A percentile compares a stretch with the other conserved stretches of the same genome.
Conservation (phyloP, 1,140 invertebrate genomes). For the Ostrea denselamellosa region DNA sequence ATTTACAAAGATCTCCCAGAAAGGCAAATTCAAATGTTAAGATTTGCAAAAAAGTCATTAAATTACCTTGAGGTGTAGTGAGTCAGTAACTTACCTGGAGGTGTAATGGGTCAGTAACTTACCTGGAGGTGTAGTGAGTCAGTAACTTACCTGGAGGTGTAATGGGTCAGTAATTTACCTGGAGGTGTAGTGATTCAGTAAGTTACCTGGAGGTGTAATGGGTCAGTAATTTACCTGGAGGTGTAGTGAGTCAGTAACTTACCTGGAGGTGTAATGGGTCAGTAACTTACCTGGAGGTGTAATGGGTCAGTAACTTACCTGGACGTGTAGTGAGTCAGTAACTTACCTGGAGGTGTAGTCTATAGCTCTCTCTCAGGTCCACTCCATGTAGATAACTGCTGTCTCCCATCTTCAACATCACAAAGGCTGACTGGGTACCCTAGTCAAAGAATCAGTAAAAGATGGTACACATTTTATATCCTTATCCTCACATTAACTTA, state of each 20-base stretch:
- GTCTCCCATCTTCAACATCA: conserved; percentile 81
- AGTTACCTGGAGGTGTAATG: too few relatives aligned
- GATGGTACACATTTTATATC: neutral
- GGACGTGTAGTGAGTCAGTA: neutral
- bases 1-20: too few relatives aligned
- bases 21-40: too few relatives aligned
- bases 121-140: conserved; percentile 77
- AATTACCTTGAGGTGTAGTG: too few relatives aligned
- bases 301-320: too few relatives aligned
- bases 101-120: too few relatives aligned
- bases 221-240: too few relatives aligned
- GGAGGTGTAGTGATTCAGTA: conserved; percentile 78
- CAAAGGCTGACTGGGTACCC: conserved; percentile 65
- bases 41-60: too few relatives aligned
- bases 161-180: too few relatives aligned
- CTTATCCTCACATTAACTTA: neutral
- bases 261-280: conserved; percentile 77
- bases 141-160: neutral
- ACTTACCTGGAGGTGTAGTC: conserved; percentile 82
- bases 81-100: too few relatives aligned
- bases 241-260: too few relatives aligned
- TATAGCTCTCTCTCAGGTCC: conserved; percentile 78
- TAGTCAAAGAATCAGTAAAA: conserved; percentile 22
- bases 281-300: neutral
- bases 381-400: conserved; percentile 85